Evolutionary conservation across 2,888 invertebrate species (phyloP), one percentile per base, ranked within the genome.

Genomic region (Listrodromus nycthemerus): DNA sequence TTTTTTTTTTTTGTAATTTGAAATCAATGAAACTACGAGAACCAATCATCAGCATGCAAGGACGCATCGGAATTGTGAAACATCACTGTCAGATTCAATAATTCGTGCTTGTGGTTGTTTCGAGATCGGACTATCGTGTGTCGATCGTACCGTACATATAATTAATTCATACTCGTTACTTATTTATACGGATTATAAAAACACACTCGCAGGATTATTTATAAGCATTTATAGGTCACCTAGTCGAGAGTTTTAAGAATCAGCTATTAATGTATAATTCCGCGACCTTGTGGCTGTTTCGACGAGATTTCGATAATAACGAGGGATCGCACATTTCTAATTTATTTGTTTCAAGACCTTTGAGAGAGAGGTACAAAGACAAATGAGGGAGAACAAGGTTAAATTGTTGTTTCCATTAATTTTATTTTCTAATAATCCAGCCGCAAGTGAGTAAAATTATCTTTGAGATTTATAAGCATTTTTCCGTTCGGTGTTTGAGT

Each of bases 201-300:
- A 69, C 24, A 24, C 48, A 24, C n/a, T 45, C 50, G 69, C 69
- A 50, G 69, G 50, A 69, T 69, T 69, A 55, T 21, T 55, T 21
- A 24, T 13, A 24, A 24, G 55, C 55, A 24, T 10, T 55, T 21
- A 55, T 55, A 24, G 24, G 21, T 55, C 24, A 21, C 55, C 55
- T 55, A 55, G 55, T 55, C 55, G 55, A 55, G 8, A 1, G 24
- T 55, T 55, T 55, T 21, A 55, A 55, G 55, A 21, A 24, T 21
- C 55, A 55, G 10, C 24, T 21, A 21, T 13, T 10, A 24, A 7
- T 55, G 55, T 24, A 24, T 55, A 55, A 55, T 55, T 24, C 24
- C 55, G 55, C 55, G 24, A 10, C 55, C 55, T 55, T 55, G 55
- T 4, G 10, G 24, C 7, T 2, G 6, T 13, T 8, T 55, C 24